phyloP scores from a whole-genome alignment of 2,888 invertebrate species.

The Watsonalla binaria region DNA sequence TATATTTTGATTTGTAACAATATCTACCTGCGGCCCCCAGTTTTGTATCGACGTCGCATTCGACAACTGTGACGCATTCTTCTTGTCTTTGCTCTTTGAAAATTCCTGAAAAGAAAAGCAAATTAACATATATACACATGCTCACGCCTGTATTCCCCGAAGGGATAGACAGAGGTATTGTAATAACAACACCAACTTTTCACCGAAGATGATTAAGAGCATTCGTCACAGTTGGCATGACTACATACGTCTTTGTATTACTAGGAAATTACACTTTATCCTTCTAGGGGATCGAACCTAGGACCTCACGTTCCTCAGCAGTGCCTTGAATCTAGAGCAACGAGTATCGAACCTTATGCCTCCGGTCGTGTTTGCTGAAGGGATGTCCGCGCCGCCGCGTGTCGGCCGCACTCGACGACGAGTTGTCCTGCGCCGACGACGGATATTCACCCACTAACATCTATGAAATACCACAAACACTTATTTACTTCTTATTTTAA shows the following conservation, averaged over 20 bases:
- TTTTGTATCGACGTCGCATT: constrained; percentile 56
- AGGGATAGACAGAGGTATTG: too few relatives aligned
- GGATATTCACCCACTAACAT: constrained; percentile 59
- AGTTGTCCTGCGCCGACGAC: constrained; percentile 68
- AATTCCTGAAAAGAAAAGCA: constrained; percentile 48
- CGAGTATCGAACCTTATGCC: constrained; percentile 54
- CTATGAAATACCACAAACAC: constrained; percentile 18
- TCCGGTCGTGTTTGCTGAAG: constrained; percentile 66
- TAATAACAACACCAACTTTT: too few relatives aligned
- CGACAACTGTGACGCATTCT: constrained; percentile 58
- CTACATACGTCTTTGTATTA: too few relatives aligned
- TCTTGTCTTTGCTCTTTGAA: constrained; percentile 74
- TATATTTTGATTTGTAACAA: not conserved
- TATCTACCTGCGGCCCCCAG: constrained; percentile 69
- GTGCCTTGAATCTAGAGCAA: not conserved
- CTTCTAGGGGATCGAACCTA: not conserved
- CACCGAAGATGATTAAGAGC: too few relatives aligned
- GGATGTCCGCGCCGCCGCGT: constrained; percentile 57
- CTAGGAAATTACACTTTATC: too few relatives aligned
- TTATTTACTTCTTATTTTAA: not conserved
- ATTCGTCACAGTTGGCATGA: too few relatives aligned
- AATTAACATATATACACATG: not conserved
- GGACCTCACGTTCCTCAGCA: too few relatives aligned
- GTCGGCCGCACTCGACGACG: constrained; percentile 64
- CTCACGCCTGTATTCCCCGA: too few relatives aligned